Conservation (phyloP, 1,140 invertebrate species). For the Gonioctena quinquepunctata region DNA sequence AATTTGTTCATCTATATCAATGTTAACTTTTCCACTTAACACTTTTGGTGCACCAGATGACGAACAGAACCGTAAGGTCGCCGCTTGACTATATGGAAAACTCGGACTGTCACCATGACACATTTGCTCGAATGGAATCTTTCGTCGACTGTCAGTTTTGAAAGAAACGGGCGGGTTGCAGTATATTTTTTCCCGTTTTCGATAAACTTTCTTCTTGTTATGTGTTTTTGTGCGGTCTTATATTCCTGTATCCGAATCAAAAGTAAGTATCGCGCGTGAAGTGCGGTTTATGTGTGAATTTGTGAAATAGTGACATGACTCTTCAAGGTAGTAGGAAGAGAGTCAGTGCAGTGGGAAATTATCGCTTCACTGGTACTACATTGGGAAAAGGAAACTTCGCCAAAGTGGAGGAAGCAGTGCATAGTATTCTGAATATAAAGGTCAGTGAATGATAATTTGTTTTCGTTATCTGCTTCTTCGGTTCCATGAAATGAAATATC, state of each 20-base stretch:
- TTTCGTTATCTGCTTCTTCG: no score
- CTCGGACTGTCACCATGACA: not conserved
- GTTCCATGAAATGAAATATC: no score
- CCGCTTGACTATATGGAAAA: not conserved
- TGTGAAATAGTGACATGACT: conserved; percentile 31
- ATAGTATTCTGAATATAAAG: conserved; percentile 16
- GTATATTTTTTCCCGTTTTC: not conserved
- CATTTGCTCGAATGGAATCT: not conserved
- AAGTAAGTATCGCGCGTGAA: not conserved
- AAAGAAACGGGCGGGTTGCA: not conserved
- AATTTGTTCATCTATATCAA: no score
- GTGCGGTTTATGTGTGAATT: not conserved
- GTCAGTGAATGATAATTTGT: conserved; percentile 1
- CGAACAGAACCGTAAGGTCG: not conserved
- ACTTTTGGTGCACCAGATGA: no score
- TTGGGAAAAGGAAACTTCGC: conserved; percentile 67
- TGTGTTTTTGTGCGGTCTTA: not conserved
- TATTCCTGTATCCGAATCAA: not conserved
- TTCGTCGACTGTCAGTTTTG: not conserved
- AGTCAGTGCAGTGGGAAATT: conserved; percentile 59
- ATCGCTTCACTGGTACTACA: conserved; percentile 61
- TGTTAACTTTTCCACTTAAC: no score
- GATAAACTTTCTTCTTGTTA: not conserved
- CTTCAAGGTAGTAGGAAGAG: conserved; percentile 35
- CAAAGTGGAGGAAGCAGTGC: conserved; percentile 30